These are phyloP conservation scores for Sebastes diploproa DNA, from an alignment of 2,797 vertebrate species.

Conservation along the genomic window DNA sequence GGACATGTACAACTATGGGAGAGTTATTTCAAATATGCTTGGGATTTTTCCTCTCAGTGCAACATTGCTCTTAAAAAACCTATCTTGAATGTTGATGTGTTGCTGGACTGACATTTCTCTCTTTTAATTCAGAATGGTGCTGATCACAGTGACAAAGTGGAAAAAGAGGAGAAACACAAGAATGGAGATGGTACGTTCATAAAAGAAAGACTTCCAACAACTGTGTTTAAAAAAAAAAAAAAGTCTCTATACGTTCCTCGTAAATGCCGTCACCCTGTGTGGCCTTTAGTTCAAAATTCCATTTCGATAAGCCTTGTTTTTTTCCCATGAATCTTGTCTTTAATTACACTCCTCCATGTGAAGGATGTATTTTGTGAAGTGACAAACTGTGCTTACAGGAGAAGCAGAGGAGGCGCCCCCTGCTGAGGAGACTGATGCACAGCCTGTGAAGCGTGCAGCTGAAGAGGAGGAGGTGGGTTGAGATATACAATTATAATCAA, in stretches of 20 bases:
- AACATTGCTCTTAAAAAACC: not conserved
- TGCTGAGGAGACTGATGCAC: slow-evolving; percentile 81
- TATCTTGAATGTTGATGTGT: not conserved
- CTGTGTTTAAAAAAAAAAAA: not conserved
- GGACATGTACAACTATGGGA: slow-evolving; percentile 7
- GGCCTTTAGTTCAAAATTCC: not conserved
- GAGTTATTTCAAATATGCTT: slow-evolving; percentile 30
- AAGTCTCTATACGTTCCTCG: not conserved
- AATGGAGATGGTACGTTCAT: slow-evolving; percentile 72
- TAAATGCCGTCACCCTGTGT: not conserved
- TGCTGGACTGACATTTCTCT: not conserved
- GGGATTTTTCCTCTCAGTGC: not conserved
- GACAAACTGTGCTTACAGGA: slow-evolving; percentile 54
- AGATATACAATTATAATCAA: not conserved
- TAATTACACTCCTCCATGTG: slow-evolving; percentile 1
- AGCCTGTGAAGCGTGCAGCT: slow-evolving; percentile 86
- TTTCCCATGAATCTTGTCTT: not conserved
- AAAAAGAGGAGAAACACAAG: slow-evolving; percentile 77
- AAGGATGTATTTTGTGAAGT: slow-evolving; percentile 41
- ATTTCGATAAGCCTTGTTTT: not conserved
- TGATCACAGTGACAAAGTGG: slow-evolving; percentile 80
- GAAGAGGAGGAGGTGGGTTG: slow-evolving; percentile 75
- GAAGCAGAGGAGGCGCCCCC: slow-evolving; percentile 80
- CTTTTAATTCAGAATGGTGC: slow-evolving; percentile 79
- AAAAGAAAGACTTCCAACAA: not conserved